phyloP scores from a whole-genome alignment of 92 coral and sea anemone species.

The Paragorgia papillata region DNA sequence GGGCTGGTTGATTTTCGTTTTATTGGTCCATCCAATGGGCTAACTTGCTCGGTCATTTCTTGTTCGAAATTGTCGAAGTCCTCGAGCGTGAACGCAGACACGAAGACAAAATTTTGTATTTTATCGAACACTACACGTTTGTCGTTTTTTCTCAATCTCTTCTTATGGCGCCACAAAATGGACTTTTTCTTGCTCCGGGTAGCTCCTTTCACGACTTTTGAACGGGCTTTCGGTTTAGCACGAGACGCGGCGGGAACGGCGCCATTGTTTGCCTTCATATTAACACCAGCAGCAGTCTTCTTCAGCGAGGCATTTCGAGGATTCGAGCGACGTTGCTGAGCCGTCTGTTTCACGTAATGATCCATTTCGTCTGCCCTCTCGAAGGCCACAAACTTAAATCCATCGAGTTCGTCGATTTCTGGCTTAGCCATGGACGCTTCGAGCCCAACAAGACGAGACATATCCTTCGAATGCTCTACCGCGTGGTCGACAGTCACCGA shows the following conservation, averaged over 20 bases:
- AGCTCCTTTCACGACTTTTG: too few relatives aligned
- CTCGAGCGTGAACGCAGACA: slow-evolving; percentile 20
- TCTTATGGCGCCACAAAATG: background rate
- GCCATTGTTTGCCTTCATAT: too few relatives aligned
- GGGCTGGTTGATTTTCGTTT: background rate
- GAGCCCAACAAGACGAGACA: background rate
- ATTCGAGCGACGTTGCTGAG: too few relatives aligned
- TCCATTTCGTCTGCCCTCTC: slow-evolving; percentile 4
- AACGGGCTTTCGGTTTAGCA: too few relatives aligned
- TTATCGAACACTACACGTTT: slow-evolving; percentile 8
- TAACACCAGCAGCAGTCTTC: too few relatives aligned
- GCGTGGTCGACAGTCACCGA: slow-evolving; percentile 1
- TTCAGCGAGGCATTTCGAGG: too few relatives aligned
- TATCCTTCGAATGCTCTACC: background rate
- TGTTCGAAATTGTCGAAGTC: slow-evolving; percentile 26
- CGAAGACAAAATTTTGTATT: slow-evolving; percentile 21
- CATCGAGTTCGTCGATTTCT: slow-evolving; percentile 11
- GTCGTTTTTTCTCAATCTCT: background rate
- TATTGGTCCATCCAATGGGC: background rate
- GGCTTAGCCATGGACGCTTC: background rate
- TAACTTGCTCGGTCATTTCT: background rate
- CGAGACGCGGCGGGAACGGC: too few relatives aligned
- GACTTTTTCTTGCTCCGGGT: background rate
- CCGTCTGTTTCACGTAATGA: background rate
- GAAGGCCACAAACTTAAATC: slow-evolving; percentile 1